phyloP scores from a whole-genome alignment of 2,797 vertebrate species.

The Prunella strophiata region DNA sequence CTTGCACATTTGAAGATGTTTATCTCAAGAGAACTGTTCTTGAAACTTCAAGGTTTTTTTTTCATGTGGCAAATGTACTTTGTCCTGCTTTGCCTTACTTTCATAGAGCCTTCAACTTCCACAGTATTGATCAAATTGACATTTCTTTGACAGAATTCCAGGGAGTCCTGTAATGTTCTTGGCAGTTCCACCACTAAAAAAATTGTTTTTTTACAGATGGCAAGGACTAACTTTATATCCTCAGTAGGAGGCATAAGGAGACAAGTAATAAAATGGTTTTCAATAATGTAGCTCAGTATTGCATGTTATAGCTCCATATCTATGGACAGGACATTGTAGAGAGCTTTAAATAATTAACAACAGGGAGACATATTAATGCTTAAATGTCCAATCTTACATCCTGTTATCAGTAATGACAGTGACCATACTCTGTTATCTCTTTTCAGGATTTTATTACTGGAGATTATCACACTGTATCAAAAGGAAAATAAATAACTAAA shows the following conservation, averaged over 20 bases:
- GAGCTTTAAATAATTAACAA: neutral
- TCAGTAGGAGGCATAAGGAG: neutral
- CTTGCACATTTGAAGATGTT: neutral
- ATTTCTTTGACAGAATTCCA: neutral
- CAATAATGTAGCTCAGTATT: rapidly evolving
- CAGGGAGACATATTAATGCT: neutral
- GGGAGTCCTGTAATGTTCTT: neutral
- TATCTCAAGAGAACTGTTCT: neutral
- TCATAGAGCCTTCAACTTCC: neutral
- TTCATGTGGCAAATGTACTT: neutral
- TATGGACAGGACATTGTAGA: neutral
- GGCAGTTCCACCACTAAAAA: neutral
- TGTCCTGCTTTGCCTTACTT: neutral
- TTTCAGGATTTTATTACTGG: neutral
- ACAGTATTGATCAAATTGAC: neutral
- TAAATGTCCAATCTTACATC: neutral
- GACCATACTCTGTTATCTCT: neutral
- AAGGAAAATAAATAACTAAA: neutral
- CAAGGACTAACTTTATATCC: neutral
- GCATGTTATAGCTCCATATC: neutral
- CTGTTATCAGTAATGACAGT: neutral
- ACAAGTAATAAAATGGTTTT: neutral
- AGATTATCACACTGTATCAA: neutral
- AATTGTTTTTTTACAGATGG: neutral
- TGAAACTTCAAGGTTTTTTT: neutral